A percentile compares a stretch with the other conserved stretches of the same genome.
Evolutionary conservation across 1,140 invertebrate genomes (phyloP).

Genomic region (Hormaphis cornu): DNA sequence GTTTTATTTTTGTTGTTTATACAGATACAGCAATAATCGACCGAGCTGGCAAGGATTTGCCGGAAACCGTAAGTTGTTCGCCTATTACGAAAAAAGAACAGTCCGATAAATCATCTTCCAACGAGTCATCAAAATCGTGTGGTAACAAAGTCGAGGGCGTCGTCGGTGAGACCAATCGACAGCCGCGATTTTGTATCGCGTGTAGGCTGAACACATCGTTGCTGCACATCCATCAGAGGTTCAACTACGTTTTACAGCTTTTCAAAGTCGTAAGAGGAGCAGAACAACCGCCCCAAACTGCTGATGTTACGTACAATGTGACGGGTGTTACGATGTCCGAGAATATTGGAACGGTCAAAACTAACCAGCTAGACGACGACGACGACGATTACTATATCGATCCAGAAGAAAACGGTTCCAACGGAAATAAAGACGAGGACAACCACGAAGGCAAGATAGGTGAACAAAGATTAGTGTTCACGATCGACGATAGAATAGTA

Average conservation of each 20-base stretch:
- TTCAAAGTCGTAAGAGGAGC: not conserved
- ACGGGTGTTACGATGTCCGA: not conserved
- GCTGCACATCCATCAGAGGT: not conserved
- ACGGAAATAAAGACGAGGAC: not conserved
- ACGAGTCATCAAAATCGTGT: not conserved
- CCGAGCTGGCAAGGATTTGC: not conserved
- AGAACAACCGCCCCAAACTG: not conserved
- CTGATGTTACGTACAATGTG: not conserved
- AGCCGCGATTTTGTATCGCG: not conserved
- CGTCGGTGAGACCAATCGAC: not conserved
- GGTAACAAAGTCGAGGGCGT: not conserved
- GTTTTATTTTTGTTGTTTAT: not conserved
- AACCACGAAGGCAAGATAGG: not conserved
- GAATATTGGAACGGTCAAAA: not conserved
- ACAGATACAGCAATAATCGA: not conserved
- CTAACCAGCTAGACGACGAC: not conserved
- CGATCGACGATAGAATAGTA: not conserved
- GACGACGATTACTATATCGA: not conserved
- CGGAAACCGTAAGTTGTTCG: not conserved
- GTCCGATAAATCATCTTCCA: too few species aligned
- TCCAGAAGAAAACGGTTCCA: not conserved
- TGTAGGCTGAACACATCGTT: not conserved
- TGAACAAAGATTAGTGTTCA: not conserved
- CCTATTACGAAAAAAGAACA: not conserved
- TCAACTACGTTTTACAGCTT: not conserved